phyloP scores from a whole-genome alignment of 2,113 vertebrate genomes.

The Megaleporinus macrocephalus region DNA sequence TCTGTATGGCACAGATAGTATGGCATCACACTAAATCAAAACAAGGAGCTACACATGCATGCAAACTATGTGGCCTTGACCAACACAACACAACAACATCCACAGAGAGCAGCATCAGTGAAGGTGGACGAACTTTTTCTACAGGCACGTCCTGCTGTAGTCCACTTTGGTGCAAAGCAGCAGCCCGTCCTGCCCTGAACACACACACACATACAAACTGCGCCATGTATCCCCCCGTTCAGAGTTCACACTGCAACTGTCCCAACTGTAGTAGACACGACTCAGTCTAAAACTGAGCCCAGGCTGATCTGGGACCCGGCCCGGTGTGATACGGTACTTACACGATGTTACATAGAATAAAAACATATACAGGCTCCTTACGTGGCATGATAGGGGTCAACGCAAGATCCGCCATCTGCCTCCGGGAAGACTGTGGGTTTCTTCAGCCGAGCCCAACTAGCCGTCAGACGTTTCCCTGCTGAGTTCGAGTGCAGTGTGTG shows the following conservation, averaged over 20 bases:
- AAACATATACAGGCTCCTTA: slow-evolving; percentile 27
- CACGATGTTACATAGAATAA: too few species aligned
- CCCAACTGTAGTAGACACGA: too few species aligned
- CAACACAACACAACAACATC: background rate
- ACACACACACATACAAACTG: background rate
- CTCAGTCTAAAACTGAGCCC: too few species aligned
- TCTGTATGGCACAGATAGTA: background rate
- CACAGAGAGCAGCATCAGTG: too few species aligned
- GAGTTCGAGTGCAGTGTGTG: background rate
- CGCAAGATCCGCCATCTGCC: slow-evolving; percentile 41
- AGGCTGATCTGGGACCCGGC: too few species aligned
- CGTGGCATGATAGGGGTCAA: fast-evolving
- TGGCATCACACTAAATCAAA: background rate
- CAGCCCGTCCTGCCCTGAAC: too few species aligned
- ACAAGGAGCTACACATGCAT: background rate
- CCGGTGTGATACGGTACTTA: too few species aligned
- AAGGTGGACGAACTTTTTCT: too few species aligned
- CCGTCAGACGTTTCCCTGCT: background rate
- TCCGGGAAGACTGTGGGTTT: background rate
- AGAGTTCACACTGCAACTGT: background rate
- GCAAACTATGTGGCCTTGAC: background rate
- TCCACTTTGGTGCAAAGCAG: background rate
- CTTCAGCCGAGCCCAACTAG: background rate
- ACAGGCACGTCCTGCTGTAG: too few species aligned
- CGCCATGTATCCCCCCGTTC: background rate